phyloP scores from a whole-genome alignment of 2,888 invertebrate species.

The Protophormia terraenovae region DNA sequence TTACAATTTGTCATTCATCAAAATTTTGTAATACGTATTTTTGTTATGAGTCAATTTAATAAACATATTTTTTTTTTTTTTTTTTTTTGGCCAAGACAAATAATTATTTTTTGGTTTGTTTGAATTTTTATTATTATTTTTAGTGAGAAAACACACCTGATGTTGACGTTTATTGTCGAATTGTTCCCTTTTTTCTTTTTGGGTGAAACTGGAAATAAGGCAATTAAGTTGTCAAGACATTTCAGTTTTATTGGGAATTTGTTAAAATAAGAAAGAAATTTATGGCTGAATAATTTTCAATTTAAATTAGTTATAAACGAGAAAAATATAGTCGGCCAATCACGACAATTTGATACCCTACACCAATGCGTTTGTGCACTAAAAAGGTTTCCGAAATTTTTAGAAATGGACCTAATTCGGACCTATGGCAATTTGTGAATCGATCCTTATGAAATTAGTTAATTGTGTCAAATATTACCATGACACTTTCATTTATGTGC shows the following conservation, averaged over 20 bases:
- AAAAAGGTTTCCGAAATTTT: too few species aligned
- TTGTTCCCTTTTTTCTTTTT: background rate
- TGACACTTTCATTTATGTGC: too few species aligned
- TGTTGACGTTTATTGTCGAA: background rate
- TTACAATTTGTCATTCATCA: slow-evolving; percentile 45
- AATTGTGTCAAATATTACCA: too few species aligned
- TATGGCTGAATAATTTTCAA: background rate
- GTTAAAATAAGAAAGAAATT: background rate
- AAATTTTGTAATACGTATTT: background rate
- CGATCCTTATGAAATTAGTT: too few species aligned
- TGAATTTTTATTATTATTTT: background rate
- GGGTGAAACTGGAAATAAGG: background rate
- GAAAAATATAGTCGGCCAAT: too few species aligned
- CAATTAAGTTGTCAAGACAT: background rate
- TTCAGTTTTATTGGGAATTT: background rate
- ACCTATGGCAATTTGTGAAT: too few species aligned
- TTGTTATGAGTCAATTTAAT: background rate
- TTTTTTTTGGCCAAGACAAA: background rate
- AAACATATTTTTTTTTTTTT: background rate
- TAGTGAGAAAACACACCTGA: slow-evolving; percentile 17
- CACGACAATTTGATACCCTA: too few species aligned
- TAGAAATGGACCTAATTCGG: too few species aligned
- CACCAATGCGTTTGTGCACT: too few species aligned
- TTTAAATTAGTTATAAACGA: background rate
- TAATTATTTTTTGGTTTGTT: background rate